Conservation (phyloP, 2,888 invertebrate species). For the Congeria kusceri region DNA sequence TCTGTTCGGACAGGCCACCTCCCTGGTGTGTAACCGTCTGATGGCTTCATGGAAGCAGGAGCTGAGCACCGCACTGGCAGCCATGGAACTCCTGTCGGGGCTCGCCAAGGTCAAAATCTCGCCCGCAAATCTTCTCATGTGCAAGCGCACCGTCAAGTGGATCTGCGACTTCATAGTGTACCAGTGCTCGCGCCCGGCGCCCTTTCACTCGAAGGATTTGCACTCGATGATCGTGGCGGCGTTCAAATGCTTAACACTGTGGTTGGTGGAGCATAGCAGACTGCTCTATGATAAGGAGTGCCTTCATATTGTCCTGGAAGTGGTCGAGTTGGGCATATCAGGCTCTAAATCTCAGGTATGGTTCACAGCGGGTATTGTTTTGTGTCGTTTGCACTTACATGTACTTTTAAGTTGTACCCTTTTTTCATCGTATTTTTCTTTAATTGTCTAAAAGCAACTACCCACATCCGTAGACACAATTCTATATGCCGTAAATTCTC, state of each 20-base stretch:
- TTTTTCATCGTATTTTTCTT: no score
- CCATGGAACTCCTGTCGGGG: conserved; percentile 95
- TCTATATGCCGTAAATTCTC: no score
- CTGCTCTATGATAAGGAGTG: conserved; percentile 96
- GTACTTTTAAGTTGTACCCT: no score
- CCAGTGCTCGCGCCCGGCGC: conserved; percentile 95
- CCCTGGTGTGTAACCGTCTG: conserved; percentile 96
- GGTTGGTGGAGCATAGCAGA: conserved; percentile 96
- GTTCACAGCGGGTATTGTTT: no score
- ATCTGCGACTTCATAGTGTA: conserved; percentile 98
- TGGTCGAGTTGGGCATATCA: conserved; percentile 98
- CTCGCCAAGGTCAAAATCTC: conserved; percentile 89
- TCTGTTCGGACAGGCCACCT: conserved; percentile 95
- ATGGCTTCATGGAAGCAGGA: conserved; percentile 99
- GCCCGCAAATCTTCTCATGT: conserved; percentile 82
- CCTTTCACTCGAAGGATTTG: conserved; percentile 95
- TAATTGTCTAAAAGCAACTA: no score
- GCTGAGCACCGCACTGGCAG: conserved; percentile 96
- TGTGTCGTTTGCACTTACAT: no score
- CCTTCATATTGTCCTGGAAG: conserved; percentile 96
- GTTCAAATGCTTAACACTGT: conserved; percentile 88
- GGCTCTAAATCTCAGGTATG: conserved; percentile 92
- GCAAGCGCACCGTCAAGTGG: conserved; percentile 92
- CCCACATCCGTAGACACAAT: no score
- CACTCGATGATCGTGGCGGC: conserved; percentile 94